phyloP scores from a whole-genome alignment of 2,797 vertebrate genomes.

The Macrochelys suwanniensis region DNA sequence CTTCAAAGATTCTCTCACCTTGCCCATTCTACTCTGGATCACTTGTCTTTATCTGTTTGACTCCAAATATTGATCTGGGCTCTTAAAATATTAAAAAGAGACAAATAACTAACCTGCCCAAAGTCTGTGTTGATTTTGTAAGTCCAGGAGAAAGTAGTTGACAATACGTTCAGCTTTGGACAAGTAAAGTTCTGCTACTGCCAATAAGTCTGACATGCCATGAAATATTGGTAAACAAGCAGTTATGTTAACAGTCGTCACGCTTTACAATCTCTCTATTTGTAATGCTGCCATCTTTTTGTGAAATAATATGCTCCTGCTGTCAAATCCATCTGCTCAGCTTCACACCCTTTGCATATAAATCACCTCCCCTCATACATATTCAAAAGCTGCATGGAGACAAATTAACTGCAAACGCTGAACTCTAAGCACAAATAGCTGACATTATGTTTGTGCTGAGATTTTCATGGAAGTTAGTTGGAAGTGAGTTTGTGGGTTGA shows the following conservation, averaged over 20 bases:
- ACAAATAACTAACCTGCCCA: not conserved
- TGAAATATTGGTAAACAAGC: constrained; percentile 71
- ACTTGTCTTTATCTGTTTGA: not conserved
- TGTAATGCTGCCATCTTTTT: constrained; percentile 61
- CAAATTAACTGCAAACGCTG: not conserved
- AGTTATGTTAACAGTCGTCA: constrained; percentile 26
- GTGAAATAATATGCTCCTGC: constrained; percentile 44
- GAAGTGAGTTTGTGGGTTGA: not conserved
- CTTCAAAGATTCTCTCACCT: not conserved
- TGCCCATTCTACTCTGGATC: not conserved
- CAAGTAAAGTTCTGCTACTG: not conserved
- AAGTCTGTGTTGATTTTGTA: not conserved
- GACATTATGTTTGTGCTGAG: not conserved
- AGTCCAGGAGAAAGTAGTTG: not conserved
- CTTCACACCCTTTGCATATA: not conserved
- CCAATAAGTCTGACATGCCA: constrained; percentile 32
- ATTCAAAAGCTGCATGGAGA: not conserved
- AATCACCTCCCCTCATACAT: constrained; percentile 28
- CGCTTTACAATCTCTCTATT: constrained; percentile 69
- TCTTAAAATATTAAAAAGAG: not conserved
- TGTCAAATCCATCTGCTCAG: constrained; percentile 67
- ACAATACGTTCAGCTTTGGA: not conserved
- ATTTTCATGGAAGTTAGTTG: not conserved
- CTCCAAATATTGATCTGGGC: not conserved
- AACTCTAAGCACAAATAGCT: not conserved